Conservation (phyloP, 2,888 invertebrate species). For the Gortyna flavago region DNA sequence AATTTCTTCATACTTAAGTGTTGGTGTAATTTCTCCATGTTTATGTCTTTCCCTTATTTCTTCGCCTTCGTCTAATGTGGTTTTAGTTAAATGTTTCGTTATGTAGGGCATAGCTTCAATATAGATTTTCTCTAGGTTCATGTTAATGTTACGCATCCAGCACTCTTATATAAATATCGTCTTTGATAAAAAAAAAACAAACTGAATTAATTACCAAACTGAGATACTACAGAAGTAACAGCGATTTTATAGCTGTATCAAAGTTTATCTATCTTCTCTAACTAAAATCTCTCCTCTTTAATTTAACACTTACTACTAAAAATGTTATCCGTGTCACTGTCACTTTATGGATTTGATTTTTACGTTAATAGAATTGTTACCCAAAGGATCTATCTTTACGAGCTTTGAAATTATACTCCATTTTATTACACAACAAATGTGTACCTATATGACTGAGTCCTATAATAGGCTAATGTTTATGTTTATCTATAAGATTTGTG, state of each 20-base stretch:
- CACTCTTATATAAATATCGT: neutral
- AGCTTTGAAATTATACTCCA: neutral
- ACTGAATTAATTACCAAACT: neutral
- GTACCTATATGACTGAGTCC: neutral
- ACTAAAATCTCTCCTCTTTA: neutral
- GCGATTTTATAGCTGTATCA: neutral
- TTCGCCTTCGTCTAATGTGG: conserved; percentile 49
- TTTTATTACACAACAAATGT: neutral
- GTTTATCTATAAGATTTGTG: neutral
- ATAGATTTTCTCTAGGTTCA: conserved; percentile 9
- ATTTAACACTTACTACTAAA: neutral
- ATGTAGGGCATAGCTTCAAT: conserved; percentile 20
- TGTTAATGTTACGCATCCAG: neutral
- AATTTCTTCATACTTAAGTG: conserved; percentile 55
- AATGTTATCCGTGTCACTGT: neutral
- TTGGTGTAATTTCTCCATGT: conserved; percentile 54
- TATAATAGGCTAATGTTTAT: neutral
- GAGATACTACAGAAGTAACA: neutral
- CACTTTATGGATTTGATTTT: neutral
- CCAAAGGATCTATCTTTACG: neutral
- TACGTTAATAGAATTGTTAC: conserved; percentile 1
- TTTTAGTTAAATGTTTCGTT: conserved; percentile 47
- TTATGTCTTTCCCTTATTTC: conserved; percentile 55
- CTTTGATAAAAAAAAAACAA: neutral
- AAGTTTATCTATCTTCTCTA: neutral